A percentile compares a stretch with the other conserved stretches of the same genome.
Evolutionary conservation across 2,113 vertebrate genomes (phyloP).

Genomic region (Myrmecophaga tridactyla): DNA sequence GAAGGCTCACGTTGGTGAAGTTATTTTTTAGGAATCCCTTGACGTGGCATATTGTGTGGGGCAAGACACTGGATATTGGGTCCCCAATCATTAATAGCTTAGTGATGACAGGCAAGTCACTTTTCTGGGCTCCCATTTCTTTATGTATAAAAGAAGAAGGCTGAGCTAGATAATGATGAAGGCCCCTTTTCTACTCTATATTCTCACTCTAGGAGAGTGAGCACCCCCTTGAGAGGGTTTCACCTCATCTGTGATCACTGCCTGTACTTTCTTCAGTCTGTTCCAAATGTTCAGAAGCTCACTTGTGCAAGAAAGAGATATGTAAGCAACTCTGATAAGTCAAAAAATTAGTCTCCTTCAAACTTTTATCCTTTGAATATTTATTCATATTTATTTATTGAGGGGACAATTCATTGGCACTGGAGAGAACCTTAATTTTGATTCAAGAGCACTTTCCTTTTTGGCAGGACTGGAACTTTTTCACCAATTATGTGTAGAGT

Average conservation of each 20-base stretch:
- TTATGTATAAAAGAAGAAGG: neutral
- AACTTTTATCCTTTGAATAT: neutral
- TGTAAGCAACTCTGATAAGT: neutral
- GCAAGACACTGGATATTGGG: neutral
- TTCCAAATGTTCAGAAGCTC: neutral
- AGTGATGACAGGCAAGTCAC: neutral
- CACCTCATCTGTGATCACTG: neutral
- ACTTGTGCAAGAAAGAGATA: neutral
- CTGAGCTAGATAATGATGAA: neutral
- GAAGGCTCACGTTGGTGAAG: neutral
- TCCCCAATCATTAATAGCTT: neutral
- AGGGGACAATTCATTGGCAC: neutral
- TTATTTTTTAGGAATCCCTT: constrained; percentile 17
- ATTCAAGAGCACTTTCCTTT: neutral
- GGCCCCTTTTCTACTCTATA: neutral
- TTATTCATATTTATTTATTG: neutral
- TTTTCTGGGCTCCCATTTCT: neutral
- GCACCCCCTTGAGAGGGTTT: neutral
- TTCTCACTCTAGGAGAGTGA: neutral
- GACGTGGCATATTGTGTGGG: neutral
- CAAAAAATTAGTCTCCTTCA: neutral
- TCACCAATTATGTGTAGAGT: neutral
- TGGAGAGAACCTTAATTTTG: constrained; percentile 10
- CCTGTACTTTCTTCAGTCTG: neutral
- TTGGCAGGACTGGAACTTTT: neutral